Conservation (phyloP, 2,888 invertebrate genomes). For the Rambutsinella grinnellia region DNA sequence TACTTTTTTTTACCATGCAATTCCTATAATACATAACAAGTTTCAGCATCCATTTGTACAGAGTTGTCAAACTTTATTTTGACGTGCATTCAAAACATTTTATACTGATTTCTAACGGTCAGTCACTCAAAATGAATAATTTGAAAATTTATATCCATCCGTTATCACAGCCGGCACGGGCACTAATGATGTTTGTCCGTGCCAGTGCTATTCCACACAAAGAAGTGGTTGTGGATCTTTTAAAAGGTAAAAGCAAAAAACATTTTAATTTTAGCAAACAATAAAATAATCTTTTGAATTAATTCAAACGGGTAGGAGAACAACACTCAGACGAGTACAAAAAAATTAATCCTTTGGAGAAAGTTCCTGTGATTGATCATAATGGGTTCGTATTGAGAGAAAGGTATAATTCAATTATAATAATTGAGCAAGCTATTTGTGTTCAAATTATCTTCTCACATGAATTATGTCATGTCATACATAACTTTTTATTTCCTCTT, state of each 20-base stretch:
- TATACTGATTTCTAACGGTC: no score
- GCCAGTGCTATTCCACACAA: conserved; percentile 40
- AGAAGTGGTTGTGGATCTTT: conserved; percentile 45
- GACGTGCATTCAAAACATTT: no score
- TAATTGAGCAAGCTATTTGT: no score
- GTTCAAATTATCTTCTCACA: no score
- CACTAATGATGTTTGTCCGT: conserved; percentile 42
- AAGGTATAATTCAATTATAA: conserved; percentile 41
- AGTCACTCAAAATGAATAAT: conserved; percentile 32
- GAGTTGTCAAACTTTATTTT: no score
- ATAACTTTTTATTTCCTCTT: not conserved
- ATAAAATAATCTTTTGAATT: not conserved
- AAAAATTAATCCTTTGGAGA: conserved; percentile 45
- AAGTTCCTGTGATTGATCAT: conserved; percentile 52
- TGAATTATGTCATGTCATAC: no score
- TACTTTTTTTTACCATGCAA: no score
- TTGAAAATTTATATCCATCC: conserved; percentile 46
- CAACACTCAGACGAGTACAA: conserved; percentile 40
- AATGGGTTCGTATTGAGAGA: conserved; percentile 48
- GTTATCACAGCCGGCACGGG: conserved; percentile 50
- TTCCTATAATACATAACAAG: no score
- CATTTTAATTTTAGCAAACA: not conserved
- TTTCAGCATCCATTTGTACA: no score
- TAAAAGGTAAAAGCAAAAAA: conserved; percentile 43
- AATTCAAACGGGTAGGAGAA: conserved; percentile 30